Percentiles rank a stretch among this genome's conserved stretches.
Evolutionary conservation across 2,888 invertebrate species (phyloP).

Genomic region (Hypolimnas misippus): DNA sequence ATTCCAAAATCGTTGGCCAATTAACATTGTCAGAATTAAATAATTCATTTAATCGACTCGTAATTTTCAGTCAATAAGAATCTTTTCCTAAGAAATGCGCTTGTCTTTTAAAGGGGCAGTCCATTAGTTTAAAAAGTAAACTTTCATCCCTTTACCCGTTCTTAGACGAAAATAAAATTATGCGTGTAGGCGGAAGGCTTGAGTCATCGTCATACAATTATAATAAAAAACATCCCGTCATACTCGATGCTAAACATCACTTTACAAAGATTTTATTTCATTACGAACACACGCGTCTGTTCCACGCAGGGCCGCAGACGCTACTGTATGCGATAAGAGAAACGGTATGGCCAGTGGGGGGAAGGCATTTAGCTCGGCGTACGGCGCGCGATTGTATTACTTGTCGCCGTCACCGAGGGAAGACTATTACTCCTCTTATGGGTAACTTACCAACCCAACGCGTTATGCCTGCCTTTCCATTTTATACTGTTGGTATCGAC

Average conservation of each 20-base stretch:
- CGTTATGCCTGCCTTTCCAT: no score
- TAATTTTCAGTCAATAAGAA: slow-evolving; percentile 1
- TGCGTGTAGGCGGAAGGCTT: slow-evolving; percentile 41
- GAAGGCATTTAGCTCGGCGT: slow-evolving; percentile 27
- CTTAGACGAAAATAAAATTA: slow-evolving; percentile 12
- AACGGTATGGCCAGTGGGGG: slow-evolving; percentile 34
- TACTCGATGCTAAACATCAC: slow-evolving; percentile 26
- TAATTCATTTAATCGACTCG: slow-evolving; percentile 1
- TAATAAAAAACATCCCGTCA: slow-evolving; percentile 35
- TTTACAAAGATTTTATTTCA: slow-evolving; percentile 26
- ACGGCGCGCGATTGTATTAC: slow-evolving; percentile 19
- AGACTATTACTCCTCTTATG: no score
- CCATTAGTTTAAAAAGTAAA: background rate
- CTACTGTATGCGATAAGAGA: slow-evolving; percentile 4
- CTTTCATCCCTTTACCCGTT: background rate
- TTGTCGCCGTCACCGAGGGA: no score
- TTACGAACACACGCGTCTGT: slow-evolving; percentile 20
- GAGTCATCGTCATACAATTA: slow-evolving; percentile 21
- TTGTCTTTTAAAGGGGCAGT: background rate
- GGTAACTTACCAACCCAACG: no score
- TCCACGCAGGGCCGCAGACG: slow-evolving; percentile 5
- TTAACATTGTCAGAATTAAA: slow-evolving; percentile 1
- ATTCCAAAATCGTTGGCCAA: background rate
- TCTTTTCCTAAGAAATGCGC: slow-evolving; percentile 8
- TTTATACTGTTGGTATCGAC: no score